Base-by-base conservation (phyloP, 2,888 invertebrate species). In the Volucella bombylans region DNA sequence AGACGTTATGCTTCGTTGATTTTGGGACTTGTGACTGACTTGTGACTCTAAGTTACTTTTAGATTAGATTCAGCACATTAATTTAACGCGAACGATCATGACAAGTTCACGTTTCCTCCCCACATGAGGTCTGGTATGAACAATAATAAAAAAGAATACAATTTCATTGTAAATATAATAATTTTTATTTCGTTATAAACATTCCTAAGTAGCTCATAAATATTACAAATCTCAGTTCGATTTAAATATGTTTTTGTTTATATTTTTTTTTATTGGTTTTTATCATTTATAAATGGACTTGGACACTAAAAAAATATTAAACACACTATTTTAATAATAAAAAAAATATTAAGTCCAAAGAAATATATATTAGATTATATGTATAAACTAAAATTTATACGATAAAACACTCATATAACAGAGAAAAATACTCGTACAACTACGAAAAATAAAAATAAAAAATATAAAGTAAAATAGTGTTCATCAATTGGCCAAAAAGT, bases 191-290 rank as follows among this genome's bases (percentile, higher is more conserved):
- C 62, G 50, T 73, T 86, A 86, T 65, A 86, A 82, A 82, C 81
- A 81, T 73, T 69, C 69, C 73, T 49, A 81, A 64, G 41, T 86
- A 73, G 55, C 77, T 79, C 50, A 81, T 80, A 85, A 77, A 85
- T 85, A 85, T 86, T 86, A 86, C 81, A 86, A 86, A 86, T 81
- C 77, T 86, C 86, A 86, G 86, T 86, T 82, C 86, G 73, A 86
- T 81, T 76, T 72, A 80, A 71, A 67, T 69, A 74, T 39, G 61
- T 43, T 64, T 64, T 64, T 23, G 18, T 23, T 18, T 18, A 1
- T 18, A 18, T 62, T 41, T 49, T 52, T 15, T 61, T 61, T 11
- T 11, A 11, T 23, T 43, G 54, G n/a, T 12, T 41, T 73, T 38
- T 57, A 82, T 55, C 69, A 57, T 74, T 72, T 73, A 85, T 69